These are phyloP conservation scores for Porites evermanni DNA, from an alignment of 92 coral and sea anemone species.

Conservation along the genomic window DNA sequence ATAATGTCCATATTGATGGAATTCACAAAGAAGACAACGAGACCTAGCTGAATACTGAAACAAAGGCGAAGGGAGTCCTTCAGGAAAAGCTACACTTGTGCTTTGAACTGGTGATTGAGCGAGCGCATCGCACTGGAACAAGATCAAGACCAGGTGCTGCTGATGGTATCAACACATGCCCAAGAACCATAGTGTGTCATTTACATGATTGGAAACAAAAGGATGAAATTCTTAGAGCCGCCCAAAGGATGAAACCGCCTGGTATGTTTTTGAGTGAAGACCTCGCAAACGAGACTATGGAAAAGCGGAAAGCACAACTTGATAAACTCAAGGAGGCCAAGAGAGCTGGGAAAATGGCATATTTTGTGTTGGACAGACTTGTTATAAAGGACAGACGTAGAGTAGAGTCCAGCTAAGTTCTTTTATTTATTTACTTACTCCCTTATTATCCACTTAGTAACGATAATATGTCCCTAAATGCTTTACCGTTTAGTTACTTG, in stretches of 20 bases:
- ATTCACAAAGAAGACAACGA: background rate
- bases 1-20: background rate
- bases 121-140: background rate
- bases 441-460: background rate
- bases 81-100: background rate
- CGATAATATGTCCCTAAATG: slow-evolving; percentile 14
- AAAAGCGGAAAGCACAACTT: slow-evolving; percentile 12
- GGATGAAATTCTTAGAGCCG: slow-evolving; percentile 11
- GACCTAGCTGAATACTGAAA: background rate
- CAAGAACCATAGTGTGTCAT: no score
- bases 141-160: background rate
- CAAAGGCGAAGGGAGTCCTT: no score
- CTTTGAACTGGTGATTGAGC: background rate
- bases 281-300: slow-evolving; percentile 18
- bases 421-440: background rate
- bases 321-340: slow-evolving; percentile 19
- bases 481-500: slow-evolving; percentile 10
- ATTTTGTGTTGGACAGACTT: slow-evolving; percentile 19
- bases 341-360: slow-evolving; percentile 21
- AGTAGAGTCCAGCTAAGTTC: slow-evolving; percentile 30
- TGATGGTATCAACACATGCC: no score
- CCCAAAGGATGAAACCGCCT: slow-evolving; percentile 3
- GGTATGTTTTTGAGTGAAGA: slow-evolving; percentile 11
- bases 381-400: slow-evolving; percentile 20
- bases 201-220: no score